These are phyloP conservation scores for Pygocentrus nattereri DNA, from an alignment of 2,797 vertebrate genomes.

Conservation along the genomic window DNA sequence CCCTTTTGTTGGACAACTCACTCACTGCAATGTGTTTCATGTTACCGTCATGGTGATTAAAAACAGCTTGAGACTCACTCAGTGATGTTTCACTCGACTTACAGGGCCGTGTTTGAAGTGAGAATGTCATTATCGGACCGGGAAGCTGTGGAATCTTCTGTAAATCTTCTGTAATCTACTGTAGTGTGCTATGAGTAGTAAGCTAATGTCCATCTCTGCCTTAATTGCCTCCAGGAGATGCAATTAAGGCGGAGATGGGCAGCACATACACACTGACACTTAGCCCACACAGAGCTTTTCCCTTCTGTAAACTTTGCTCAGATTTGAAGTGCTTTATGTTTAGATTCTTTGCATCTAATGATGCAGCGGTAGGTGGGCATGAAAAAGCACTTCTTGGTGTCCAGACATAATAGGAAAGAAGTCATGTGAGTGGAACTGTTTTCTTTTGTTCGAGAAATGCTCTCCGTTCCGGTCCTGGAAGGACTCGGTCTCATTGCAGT, in stretches of 20 bases:
- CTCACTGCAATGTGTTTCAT: slow-evolving; percentile 49
- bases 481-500: neutral
- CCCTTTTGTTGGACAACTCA: slow-evolving; percentile 38
- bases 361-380: neutral
- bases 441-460: neutral
- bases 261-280: slow-evolving; percentile 9
- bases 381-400: neutral
- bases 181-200: neutral
- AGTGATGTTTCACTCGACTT: slow-evolving; percentile 1
- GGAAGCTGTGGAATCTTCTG: neutral
- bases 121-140: slow-evolving; percentile 9
- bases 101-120: slow-evolving; percentile 40
- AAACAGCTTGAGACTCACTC: slow-evolving; percentile 40
- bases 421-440: neutral
- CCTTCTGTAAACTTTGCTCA: slow-evolving; percentile 13
- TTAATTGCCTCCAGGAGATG: slow-evolving; percentile 5
- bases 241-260: too few species aligned
- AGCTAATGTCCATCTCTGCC: slow-evolving; percentile 24
- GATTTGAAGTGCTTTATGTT: slow-evolving; percentile 12
- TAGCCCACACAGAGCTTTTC: slow-evolving; percentile 1
- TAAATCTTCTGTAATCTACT: slow-evolving; percentile 8
- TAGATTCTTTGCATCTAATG: slow-evolving; percentile 4
- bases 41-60: slow-evolving; percentile 23
- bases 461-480: neutral
- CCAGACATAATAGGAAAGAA: neutral